Evolutionary conservation across 2,888 invertebrate species (phyloP).

Genomic region (Chromoteleia sp.): DNA sequence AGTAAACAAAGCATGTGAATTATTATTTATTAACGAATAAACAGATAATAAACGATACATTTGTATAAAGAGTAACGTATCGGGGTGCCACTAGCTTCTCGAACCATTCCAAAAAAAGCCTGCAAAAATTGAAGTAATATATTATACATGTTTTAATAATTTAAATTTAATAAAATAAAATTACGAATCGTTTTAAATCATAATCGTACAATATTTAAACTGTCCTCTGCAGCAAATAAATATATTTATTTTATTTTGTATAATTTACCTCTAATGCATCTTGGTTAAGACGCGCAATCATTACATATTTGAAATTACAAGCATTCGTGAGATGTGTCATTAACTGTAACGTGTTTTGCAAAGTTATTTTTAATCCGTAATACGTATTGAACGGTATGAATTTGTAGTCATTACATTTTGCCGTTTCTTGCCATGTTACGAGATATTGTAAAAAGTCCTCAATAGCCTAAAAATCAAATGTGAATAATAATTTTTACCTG

Average conservation of each 20-base stretch:
- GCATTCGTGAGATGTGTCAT: not conserved
- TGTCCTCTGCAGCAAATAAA: too few species aligned
- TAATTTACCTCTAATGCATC: conserved; percentile 26
- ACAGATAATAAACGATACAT: conserved; percentile 41
- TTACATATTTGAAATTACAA: conserved; percentile 3
- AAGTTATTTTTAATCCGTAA: conserved; percentile 16
- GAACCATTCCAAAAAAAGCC: conserved; percentile 46
- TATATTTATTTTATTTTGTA: too few species aligned
- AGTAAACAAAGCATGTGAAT: too few species aligned
- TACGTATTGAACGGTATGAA: conserved; percentile 10
- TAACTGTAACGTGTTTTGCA: conserved; percentile 5
- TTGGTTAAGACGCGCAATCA: conserved; percentile 20
- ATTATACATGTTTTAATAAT: too few species aligned
- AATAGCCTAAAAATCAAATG: not conserved
- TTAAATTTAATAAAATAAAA: too few species aligned
- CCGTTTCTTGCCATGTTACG: not conserved
- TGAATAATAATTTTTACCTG: too few species aligned
- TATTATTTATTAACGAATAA: conserved; percentile 47
- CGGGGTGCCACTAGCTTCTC: conserved; percentile 51
- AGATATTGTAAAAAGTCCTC: conserved; percentile 14
- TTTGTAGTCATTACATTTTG: conserved; percentile 1
- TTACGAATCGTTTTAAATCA: too few species aligned
- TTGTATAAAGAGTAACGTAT: conserved; percentile 37
- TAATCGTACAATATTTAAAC: too few species aligned
- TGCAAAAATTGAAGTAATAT: conserved; percentile 10